Conservation (phyloP, 2,888 invertebrate species). For the Clusia tigrina region DNA sequence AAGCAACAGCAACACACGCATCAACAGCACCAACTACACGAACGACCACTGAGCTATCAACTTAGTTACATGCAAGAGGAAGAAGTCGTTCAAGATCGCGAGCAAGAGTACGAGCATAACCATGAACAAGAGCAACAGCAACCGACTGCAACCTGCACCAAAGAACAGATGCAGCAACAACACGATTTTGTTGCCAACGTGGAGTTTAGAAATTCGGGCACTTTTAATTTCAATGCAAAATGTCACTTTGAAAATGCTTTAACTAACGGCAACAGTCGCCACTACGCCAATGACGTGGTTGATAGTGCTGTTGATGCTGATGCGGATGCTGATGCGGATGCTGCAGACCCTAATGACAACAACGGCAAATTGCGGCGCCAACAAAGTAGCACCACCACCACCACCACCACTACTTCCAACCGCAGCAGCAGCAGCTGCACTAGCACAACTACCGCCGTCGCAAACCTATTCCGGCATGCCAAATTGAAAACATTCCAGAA, state of each 20-base stretch:
- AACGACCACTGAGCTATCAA: slow-evolving; percentile 17
- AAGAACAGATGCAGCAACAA: slow-evolving; percentile 57
- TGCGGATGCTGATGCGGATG: slow-evolving; percentile 40
- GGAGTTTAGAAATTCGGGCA: slow-evolving; percentile 40
- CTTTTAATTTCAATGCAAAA: slow-evolving; percentile 34
- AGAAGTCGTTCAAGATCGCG: slow-evolving; percentile 18
- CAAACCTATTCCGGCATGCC: slow-evolving; percentile 57
- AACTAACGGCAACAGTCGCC: slow-evolving; percentile 22
- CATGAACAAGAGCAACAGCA: slow-evolving; percentile 50
- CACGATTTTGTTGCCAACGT: slow-evolving; percentile 39
- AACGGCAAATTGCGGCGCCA: slow-evolving; percentile 5
- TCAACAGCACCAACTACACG: slow-evolving; percentile 36
- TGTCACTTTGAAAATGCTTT: slow-evolving; percentile 39
- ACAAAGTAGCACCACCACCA: slow-evolving; percentile 23
- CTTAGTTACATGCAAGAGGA: slow-evolving; percentile 29
- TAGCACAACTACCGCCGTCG: slow-evolving; percentile 35
- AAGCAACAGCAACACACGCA: slow-evolving; percentile 48
- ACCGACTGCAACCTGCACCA: slow-evolving; percentile 60
- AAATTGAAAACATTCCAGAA: slow-evolving; percentile 61
- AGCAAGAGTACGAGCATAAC: slow-evolving; percentile 31
- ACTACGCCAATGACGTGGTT: slow-evolving; percentile 17
- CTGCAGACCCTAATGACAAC: slow-evolving; percentile 23
- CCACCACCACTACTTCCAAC: neutral
- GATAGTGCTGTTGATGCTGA: slow-evolving; percentile 26
- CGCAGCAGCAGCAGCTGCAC: slow-evolving; percentile 26